Base-by-base conservation (phyloP, 2,113 vertebrate genomes). In the Brachypodius melanocephalos region DNA sequence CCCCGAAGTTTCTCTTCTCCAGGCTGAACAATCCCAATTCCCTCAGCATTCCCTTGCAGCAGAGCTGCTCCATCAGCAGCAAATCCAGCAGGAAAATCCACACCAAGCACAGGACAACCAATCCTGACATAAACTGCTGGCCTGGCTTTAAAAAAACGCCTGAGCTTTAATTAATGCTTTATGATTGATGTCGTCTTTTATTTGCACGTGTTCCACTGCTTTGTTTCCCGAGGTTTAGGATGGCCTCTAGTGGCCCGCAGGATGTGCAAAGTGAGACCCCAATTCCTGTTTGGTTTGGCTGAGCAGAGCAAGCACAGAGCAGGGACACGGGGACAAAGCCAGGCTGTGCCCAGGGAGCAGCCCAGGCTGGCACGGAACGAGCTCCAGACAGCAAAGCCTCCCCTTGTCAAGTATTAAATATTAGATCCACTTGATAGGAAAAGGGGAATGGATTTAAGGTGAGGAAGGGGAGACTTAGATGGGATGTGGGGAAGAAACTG, bases 231-330 rank as follows among this genome's bases (percentile, higher is more conserved):
- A 95, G 80, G 86, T 74, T 40, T 89, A 92, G 90, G 94, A 90
- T 97, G 96, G 92, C 92, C 92, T 90, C 90, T 93, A 93, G 88
- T 92, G 92, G 92, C 63, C 9, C 85, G 31, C 36, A 38, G 1
- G 26, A 43, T 42, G 80, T 29, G 49, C 34, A 42, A 28, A 55
- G 76, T 49, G 28, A 74, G 57, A 78, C 59, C 36, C 76, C 4
- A n/a, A n/a, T n/a, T n/a, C n/a, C n/a, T n/a, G 12, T 5, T 88
- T 10, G 14, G 17, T n/a, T 78, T 45, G 34, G 28, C 5, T 25
- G 11, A 6, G 57, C 48, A 28, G 58, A 49, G 52, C 52, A 55
- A 0, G 6, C 20, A 24, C n/a, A 26, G 38, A 22, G 16, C 2
- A 1, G 73, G 83, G 59, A 16, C 6, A 8, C 0, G 4, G 25